phyloP scores from a whole-genome alignment of 53 echinoderm and acorn worm genomes.

The Luidia sarsii region DNA sequence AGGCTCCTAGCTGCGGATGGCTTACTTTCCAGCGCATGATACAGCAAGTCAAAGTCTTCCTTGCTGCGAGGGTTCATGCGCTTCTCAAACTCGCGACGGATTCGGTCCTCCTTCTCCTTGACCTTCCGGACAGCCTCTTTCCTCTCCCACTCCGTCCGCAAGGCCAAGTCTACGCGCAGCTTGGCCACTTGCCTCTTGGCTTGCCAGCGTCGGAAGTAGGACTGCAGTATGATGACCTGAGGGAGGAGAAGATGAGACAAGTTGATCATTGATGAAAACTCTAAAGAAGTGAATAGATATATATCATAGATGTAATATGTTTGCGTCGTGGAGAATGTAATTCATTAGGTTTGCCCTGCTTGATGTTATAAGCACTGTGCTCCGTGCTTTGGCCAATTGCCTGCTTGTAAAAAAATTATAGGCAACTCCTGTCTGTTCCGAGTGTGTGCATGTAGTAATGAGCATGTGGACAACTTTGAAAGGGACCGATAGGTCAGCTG shows the following conservation, averaged over 20 bases:
- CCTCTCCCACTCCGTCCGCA: slow-evolving; percentile 87
- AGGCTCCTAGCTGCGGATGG: no score
- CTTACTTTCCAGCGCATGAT: slow-evolving; percentile 99
- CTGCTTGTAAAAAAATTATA: no score
- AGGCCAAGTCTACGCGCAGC: slow-evolving; percentile 79
- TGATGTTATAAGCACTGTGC: no score
- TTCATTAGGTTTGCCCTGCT: no score
- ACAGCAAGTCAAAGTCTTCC: slow-evolving; percentile 97
- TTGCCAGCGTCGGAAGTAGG: slow-evolving; percentile 96
- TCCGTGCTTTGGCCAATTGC: no score
- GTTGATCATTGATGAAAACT: background rate
- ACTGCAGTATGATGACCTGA: slow-evolving; percentile 95
- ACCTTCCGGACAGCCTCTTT: slow-evolving; percentile 94
- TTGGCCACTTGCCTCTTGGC: slow-evolving; percentile 77
- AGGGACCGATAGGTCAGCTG: no score
- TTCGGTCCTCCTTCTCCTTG: slow-evolving; percentile 95
- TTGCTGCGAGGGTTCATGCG: slow-evolving; percentile 97
- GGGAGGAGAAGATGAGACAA: slow-evolving; percentile 15
- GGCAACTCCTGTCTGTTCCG: no score
- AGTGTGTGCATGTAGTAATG: no score
- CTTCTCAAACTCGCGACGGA: slow-evolving; percentile 92
- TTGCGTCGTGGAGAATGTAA: no score
- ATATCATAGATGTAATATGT: no score
- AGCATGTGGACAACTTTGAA: no score
- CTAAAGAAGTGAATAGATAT: background rate